Base-by-base conservation (phyloP, 2,113 vertebrate genomes). In the Ailurus styani region DNA sequence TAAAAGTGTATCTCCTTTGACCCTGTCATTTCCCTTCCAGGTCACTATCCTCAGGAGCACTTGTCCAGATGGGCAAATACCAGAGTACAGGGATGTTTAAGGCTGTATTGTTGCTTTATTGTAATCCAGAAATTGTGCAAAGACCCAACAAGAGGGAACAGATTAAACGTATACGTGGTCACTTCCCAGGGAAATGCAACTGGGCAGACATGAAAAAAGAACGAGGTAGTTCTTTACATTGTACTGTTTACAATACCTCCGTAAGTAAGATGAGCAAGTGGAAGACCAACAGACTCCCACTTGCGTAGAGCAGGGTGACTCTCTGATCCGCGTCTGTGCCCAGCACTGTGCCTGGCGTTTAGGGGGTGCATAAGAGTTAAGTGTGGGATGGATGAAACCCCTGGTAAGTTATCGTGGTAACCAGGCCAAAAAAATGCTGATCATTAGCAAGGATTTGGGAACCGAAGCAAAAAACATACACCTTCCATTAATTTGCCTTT, bases 301-400 rank as follows among this genome's bases (percentile, higher is more conserved):
- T 75, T 87, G 4, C 34, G 12, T 52, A 54, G 77, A 78, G 96
- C 57, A 45, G 50, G 77, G n/a, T 5, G 34, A 60, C 52, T 10
- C n/a, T 2, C 54, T 6, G 34, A n/a, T 21, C 31, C 0, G 0
- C 20, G n/a, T 17, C 40, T 20, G 25, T 23, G 77, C 34, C 73
- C 3, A 18, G 52, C 37, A 17, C 31, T 0, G 29, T 0, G 2
- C 66, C 73, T 55, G 52, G 42, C 25, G 17, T 5, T 2, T 2
- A 9, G 29, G 18, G 89, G 57, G n/a, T 40, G 31, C 23, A 3
- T 0, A 2, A 42, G 0, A 17, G 42, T 31, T 20, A 20, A 0
- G 1, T 42, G 4, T 3, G 8, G 25, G 54, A n/a, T 45, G 42
- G 29, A 37, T n/a, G 68, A 45, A n/a, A n/a, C 9, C n/a, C 4